A percentile compares a stretch with the other conserved stretches of the same genome.
Evolutionary conservation across 2,888 invertebrate species (phyloP).

Genomic region (Stratiomys singularior): DNA sequence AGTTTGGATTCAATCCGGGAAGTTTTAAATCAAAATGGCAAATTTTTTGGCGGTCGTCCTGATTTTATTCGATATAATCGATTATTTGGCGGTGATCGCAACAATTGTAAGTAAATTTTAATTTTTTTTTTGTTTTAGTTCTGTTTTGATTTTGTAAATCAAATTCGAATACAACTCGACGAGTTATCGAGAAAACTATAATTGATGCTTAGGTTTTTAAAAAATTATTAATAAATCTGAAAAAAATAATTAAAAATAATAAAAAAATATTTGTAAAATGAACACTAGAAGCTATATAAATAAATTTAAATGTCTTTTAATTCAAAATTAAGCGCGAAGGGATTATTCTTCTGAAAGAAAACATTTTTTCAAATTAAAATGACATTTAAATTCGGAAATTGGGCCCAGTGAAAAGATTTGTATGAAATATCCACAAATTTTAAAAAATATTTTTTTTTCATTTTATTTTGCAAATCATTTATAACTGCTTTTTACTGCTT

Average conservation of each 20-base stretch:
- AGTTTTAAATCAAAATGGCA: slow-evolving; percentile 81
- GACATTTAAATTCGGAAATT: too few relatives aligned
- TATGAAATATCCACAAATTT: too few relatives aligned
- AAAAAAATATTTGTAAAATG: background rate
- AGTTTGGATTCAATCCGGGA: slow-evolving; percentile 77
- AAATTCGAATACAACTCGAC: background rate
- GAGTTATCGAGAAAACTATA: too few relatives aligned
- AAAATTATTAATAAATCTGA: too few relatives aligned
- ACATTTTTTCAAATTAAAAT: too few relatives aligned
- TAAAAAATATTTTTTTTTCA: too few relatives aligned
- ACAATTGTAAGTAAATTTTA: slow-evolving; percentile 84
- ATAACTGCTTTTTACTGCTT: too few relatives aligned
- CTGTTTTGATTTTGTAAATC: background rate
- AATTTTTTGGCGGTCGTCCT: slow-evolving; percentile 84
- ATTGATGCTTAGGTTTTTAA: too few relatives aligned
- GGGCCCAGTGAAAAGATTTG: too few relatives aligned
- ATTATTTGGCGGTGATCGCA: slow-evolving; percentile 85
- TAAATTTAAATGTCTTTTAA: background rate
- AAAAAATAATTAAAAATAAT: too few relatives aligned
- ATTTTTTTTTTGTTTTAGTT: background rate
- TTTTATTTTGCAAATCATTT: too few relatives aligned
- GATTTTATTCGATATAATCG: slow-evolving; percentile 83
- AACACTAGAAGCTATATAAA: too few relatives aligned
- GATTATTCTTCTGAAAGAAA: background rate
- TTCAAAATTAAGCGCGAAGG: background rate